A percentile compares a stretch with the other conserved stretches of the same genome.
Evolutionary conservation across 2,888 invertebrate species (phyloP).

Genomic region (Nemotelus pantherinus): DNA sequence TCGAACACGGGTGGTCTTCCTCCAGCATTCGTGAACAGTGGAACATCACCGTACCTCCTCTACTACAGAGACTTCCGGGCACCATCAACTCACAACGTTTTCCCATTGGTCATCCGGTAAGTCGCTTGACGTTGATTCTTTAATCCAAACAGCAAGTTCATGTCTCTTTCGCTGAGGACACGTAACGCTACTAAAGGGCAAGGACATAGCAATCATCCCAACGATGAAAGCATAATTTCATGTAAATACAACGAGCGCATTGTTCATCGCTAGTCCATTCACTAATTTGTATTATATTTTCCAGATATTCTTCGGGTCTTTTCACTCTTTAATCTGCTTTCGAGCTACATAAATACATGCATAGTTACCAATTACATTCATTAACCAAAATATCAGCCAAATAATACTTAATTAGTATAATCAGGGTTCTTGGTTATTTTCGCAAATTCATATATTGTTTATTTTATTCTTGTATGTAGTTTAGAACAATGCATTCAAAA

Average conservation of each 20-base stretch:
- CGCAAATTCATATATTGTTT: background rate
- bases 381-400: constrained; percentile 23
- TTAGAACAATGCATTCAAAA: too few relatives aligned
- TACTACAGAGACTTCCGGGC: constrained; percentile 77
- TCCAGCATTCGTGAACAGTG: constrained; percentile 73
- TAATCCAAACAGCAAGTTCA: background rate
- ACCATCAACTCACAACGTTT: constrained; percentile 72
- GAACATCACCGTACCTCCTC: constrained; percentile 77
- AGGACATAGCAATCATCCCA: constrained; percentile 15
- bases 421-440: constrained; percentile 13
- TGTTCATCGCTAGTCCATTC: constrained; percentile 11
- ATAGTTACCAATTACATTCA: constrained; percentile 26
- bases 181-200: background rate
- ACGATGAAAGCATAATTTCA: background rate
- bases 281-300: constrained; percentile 28
- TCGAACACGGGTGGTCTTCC: constrained; percentile 80
- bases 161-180: constrained; percentile 31
- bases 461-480: background rate
- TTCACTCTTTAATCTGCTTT: background rate
- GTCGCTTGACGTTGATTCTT: constrained; percentile 50
- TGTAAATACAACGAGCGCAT: constrained; percentile 8
- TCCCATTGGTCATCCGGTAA: constrained; percentile 81
- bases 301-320: constrained; percentile 27
- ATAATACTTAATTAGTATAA: background rate
- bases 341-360: background rate